phyloP scores from a whole-genome alignment of 2,113 vertebrate species.

The Lagopus muta region DNA sequence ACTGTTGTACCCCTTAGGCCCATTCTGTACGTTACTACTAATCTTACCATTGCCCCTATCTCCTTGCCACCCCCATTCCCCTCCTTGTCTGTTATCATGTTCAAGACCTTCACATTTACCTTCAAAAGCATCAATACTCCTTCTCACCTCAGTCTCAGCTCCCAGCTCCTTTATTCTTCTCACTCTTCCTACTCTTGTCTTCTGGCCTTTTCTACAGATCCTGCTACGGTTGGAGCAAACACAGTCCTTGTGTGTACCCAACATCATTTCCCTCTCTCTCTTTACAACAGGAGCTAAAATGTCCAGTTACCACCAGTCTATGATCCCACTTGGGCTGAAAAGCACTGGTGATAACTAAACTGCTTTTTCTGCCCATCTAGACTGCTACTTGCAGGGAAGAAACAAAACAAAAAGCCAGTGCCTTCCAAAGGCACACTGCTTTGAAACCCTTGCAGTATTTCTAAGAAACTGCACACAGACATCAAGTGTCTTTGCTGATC shows the following conservation, averaged over 20 bases:
- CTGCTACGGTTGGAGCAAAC: neutral
- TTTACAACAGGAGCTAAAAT: neutral
- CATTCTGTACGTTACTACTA: neutral
- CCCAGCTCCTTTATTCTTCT: constrained; percentile 40
- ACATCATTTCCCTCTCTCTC: neutral
- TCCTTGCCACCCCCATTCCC: neutral
- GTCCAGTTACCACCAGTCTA: neutral
- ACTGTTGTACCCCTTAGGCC: neutral
- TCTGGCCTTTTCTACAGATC: constrained; percentile 12
- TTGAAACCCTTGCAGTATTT: neutral
- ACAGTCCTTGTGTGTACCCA: neutral
- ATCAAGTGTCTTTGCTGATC: neutral
- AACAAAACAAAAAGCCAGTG: neutral
- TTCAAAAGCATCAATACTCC: constrained; percentile 30
- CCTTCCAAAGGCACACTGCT: neutral
- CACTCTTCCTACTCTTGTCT: constrained; percentile 3
- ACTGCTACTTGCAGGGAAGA: neutral
- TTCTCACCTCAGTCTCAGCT: constrained; percentile 51
- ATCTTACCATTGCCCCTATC: neutral
- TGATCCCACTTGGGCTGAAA: neutral
- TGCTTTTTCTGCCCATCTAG: neutral
- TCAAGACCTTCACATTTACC: neutral
- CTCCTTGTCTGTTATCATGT: neutral
- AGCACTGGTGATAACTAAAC: neutral
- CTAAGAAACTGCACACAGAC: neutral